Evolutionary conservation across 2,888 invertebrate species (phyloP), one percentile per base, ranked within the genome.

Genomic region (Heteromyza rotundicornis): DNA sequence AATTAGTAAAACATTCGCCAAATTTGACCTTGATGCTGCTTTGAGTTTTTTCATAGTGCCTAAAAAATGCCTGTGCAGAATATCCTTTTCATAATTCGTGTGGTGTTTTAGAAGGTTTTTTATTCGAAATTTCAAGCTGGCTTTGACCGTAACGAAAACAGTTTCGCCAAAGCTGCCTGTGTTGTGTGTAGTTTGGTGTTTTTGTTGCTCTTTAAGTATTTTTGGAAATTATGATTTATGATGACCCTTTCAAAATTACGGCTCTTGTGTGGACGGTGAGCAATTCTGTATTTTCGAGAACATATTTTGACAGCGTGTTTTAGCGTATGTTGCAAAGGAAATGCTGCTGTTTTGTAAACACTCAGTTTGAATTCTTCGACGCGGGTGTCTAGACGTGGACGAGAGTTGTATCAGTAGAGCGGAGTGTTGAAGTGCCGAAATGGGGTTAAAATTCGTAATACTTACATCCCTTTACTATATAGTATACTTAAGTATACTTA

Each of bases 161-260:
- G 47, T 47, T 17, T n/a, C 12, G 3, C 40, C 40, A n/a, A 40
- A 7, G 40, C 40, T 7, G n/a, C n/a, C 40, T 40, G 40, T 40
- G 5, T 66, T 68, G 69, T 74, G 68, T 66, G 22, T 51, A 64
- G 69, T 73, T 54, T 72, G 70, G 68, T 53, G 72, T 71, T 54
- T 70, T 70, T 69, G 44, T 55, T 36, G 36, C 20, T 76, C 71
- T 75, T 74, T 74, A 67, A 72, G 72, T 68, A 66, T 70, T 70
- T 73, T 67, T 69, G 72, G 68, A 77, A 78, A 73, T 72, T 76
- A 76, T 80, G 79, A 80, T 82, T 80, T 80, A 81, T 70, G 76
- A 69, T 68, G 73, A 79, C 77, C 77, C 77, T 78, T 80, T 79
- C 60, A 58, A 55, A 64, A 60, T 54, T 49, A 17, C 14, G 3